Evolutionary conservation across 2,113 vertebrate genomes (phyloP).

Genomic region (Stomatorhinus ivindoensis): DNA sequence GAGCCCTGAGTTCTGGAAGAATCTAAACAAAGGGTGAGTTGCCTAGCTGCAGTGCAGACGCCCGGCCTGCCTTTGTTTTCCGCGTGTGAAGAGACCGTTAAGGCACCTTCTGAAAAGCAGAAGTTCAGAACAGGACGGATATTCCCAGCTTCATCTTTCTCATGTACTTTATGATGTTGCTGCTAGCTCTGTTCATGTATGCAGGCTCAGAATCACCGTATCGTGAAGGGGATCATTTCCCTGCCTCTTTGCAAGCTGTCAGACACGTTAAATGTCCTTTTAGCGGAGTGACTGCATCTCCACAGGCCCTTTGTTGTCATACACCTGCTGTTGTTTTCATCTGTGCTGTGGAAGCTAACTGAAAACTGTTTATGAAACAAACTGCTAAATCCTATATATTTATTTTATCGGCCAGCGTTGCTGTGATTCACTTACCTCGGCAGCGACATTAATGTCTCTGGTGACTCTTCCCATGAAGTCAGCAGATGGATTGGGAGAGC

Average conservation of each 20-base stretch:
- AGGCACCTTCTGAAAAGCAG: constrained; percentile 41
- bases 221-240: too few species aligned
- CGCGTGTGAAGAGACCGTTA: constrained; percentile 37
- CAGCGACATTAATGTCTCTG: too few species aligned
- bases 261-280: neutral
- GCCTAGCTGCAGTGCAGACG: constrained; percentile 52
- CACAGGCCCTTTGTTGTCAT: neutral
- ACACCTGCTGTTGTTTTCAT: neutral
- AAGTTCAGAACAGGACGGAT: constrained; percentile 23
- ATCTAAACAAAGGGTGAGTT: constrained; percentile 56
- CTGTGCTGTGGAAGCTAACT: neutral
- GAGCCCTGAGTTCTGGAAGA: constrained; percentile 44
- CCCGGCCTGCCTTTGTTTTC: constrained; percentile 46
- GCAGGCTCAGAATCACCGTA: neutral
- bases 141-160: constrained; percentile 34
- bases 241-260: neutral
- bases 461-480: too few species aligned
- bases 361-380: neutral
- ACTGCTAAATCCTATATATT: neutral
- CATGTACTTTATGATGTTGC: constrained; percentile 31
- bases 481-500: too few species aligned
- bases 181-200: neutral
- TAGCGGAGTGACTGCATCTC: neutral
- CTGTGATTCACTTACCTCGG: too few species aligned
- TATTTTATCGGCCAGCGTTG: neutral